phyloP scores from a whole-genome alignment of 2,797 vertebrate genomes.

The Morus bassanus region DNA sequence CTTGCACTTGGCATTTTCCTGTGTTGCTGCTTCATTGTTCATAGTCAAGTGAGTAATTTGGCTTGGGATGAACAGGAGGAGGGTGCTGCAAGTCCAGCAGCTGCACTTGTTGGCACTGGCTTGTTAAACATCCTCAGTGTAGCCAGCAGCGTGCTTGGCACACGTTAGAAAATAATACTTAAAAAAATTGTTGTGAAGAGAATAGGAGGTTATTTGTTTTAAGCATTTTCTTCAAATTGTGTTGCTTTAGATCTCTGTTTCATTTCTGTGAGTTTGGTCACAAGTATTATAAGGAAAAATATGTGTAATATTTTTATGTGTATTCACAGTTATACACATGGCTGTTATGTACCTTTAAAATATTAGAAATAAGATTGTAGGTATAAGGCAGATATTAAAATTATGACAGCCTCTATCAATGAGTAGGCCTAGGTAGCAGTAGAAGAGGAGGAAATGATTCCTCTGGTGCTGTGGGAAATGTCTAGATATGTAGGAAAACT shows the following conservation, averaged over 20 bases:
- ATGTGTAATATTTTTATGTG: background rate
- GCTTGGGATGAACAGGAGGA: slow-evolving; percentile 66
- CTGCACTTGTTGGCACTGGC: slow-evolving; percentile 79
- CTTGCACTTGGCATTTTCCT: slow-evolving; percentile 72
- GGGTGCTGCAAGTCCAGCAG: slow-evolving; percentile 76
- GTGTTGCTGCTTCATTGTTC: slow-evolving; percentile 67
- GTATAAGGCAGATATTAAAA: background rate
- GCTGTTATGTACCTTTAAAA: background rate
- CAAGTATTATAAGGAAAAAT: background rate
- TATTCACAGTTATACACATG: background rate
- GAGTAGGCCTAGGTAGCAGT: background rate
- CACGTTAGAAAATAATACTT: slow-evolving; percentile 71
- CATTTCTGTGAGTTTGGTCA: background rate
- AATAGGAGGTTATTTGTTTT: slow-evolving; percentile 56
- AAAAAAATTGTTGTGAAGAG: slow-evolving; percentile 73
- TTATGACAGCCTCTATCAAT: background rate
- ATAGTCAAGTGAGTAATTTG: slow-evolving; percentile 75
- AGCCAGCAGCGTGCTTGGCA: slow-evolving; percentile 77
- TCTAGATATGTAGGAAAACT: background rate
- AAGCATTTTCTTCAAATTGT: background rate
- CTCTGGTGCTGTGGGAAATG: background rate
- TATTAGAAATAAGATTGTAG: background rate
- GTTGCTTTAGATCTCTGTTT: background rate
- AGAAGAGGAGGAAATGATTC: background rate
- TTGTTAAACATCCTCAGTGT: slow-evolving; percentile 70